A percentile compares a stretch with the other conserved stretches of the same genome.
Conservation (phyloP, 2,888 invertebrate species). For the Drosophila mulleri region DNA sequence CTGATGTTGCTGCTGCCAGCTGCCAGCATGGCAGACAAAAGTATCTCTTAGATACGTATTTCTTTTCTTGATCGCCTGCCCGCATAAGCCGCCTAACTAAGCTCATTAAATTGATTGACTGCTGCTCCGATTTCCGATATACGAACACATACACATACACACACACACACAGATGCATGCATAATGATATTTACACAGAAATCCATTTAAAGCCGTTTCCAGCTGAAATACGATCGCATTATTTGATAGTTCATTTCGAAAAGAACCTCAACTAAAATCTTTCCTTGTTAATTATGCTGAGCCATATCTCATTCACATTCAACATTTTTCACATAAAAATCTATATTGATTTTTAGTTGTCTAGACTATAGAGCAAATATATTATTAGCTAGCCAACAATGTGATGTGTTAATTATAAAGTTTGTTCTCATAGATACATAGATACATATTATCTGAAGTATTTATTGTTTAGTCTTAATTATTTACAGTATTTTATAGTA, state of each 20-base stretch:
- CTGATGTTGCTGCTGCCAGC: constrained; percentile 28
- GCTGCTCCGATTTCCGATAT: constrained; percentile 46
- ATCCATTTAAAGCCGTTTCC: constrained; percentile 10
- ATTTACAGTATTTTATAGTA: no score
- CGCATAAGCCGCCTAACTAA: constrained; percentile 49
- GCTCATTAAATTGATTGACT: constrained; percentile 65
- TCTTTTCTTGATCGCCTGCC: constrained; percentile 31
- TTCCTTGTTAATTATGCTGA: not conserved
- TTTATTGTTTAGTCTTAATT: not conserved
- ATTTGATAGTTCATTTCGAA: constrained; percentile 1
- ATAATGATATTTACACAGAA: constrained; percentile 24
- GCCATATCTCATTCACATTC: not conserved
- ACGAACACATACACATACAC: not conserved
- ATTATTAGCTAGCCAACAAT: not conserved
- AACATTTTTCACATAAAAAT: constrained; percentile 1
- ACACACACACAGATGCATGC: no score
- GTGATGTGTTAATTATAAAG: not conserved
- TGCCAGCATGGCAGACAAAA: constrained; percentile 20
- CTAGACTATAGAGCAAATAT: not conserved
- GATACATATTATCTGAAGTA: not conserved
- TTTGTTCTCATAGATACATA: not conserved
- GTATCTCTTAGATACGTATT: constrained; percentile 54
- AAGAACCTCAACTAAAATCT: not conserved
- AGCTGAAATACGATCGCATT: constrained; percentile 15
- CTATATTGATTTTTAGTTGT: not conserved